These are phyloP conservation scores for Gibbula magus DNA, from an alignment of 2,888 invertebrate species.

Conservation along the genomic window DNA sequence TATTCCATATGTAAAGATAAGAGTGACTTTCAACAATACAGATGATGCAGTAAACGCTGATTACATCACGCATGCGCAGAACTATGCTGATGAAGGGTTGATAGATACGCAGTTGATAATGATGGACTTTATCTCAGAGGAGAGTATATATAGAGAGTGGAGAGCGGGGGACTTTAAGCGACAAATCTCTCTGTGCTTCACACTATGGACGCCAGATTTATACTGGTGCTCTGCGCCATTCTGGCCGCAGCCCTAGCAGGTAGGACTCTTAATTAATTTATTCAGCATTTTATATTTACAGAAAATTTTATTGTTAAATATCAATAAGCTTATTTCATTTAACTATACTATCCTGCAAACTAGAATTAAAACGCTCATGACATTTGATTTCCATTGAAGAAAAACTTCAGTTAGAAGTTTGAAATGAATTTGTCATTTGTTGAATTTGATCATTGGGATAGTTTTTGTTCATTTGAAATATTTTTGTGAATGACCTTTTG, in stretches of 20 bases:
- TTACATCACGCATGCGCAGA: background rate
- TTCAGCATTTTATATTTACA: too few species aligned
- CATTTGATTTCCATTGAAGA: too few species aligned
- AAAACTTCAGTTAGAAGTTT: too few species aligned
- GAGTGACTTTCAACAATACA: background rate
- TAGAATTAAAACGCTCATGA: too few species aligned
- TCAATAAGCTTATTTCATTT: too few species aligned
- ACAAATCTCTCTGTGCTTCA: background rate
- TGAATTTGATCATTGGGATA: too few species aligned
- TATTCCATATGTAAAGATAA: too few species aligned
- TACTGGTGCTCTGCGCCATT: slow-evolving; percentile 39
- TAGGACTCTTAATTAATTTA: background rate
- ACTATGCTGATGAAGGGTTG: background rate
- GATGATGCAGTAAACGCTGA: background rate
- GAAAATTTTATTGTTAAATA: too few species aligned
- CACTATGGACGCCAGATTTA: slow-evolving; percentile 35
- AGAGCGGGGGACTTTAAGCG: background rate
- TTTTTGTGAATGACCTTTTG: too few species aligned
- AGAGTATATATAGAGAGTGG: background rate
- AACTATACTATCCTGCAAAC: too few species aligned
- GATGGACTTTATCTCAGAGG: background rate
- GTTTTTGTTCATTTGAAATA: too few species aligned
- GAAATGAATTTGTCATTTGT: too few species aligned
- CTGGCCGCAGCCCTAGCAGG: slow-evolving; percentile 41
- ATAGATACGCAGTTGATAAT: background rate